Evolutionary conservation across 37 sponge, comb jelly and placozoan genomes (phyloP).

Genomic region (Beroe ovata): DNA sequence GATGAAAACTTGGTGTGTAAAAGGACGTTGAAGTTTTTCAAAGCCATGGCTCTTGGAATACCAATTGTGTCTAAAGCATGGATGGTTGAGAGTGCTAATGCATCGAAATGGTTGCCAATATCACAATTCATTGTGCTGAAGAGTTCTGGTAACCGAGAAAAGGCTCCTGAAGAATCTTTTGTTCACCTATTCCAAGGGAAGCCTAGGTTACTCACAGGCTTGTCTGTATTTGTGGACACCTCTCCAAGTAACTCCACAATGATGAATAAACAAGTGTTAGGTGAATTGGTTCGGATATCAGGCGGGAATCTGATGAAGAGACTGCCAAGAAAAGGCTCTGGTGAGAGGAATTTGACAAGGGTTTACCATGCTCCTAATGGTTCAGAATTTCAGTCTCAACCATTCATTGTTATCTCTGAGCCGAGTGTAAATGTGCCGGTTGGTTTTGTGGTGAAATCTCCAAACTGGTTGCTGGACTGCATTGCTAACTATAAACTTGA

Average conservation of each 20-base stretch:
- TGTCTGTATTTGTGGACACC: conserved; percentile 6
- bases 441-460: not conserved
- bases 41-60: conserved; percentile 24
- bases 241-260: not conserved
- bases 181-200: not conserved
- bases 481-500: not conserved
- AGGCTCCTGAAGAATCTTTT: not conserved
- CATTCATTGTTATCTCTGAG: not conserved
- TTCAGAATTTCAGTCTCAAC: not conserved
- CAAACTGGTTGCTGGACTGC: not conserved
- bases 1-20: conserved; percentile 10
- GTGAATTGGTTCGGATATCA: not conserved
- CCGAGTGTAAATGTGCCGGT: not conserved
- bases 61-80: not conserved
- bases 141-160: not conserved
- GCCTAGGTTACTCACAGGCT: conserved; percentile 3
- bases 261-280: not conserved
- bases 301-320: not conserved
- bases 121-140: not conserved
- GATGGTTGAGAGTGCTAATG: not conserved
- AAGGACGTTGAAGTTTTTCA: conserved; percentile 5
- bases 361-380: conserved; percentile 25
- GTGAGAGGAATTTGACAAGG: not conserved
- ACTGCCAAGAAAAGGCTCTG: not conserved
- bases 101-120: not conserved